phyloP scores from a whole-genome alignment of 2,113 vertebrate genomes.

The Ahaetulla prasina region DNA sequence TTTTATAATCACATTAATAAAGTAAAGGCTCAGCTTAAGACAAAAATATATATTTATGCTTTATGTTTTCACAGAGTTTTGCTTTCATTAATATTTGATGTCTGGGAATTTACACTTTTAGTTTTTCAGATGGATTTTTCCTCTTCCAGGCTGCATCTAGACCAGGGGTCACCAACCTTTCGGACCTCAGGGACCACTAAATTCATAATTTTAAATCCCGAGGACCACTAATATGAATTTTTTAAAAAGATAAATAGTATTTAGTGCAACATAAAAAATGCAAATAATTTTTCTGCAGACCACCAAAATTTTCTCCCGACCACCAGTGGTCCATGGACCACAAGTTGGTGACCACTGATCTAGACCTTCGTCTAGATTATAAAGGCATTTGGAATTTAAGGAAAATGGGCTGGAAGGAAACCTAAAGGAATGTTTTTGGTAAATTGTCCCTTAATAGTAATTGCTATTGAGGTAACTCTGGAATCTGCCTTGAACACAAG shows the following conservation, averaged over 20 bases:
- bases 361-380: background rate
- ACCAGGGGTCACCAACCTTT: background rate
- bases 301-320: no score
- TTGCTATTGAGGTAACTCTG: background rate
- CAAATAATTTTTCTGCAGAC: no score
- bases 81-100: background rate
- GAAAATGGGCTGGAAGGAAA: background rate
- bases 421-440: background rate
- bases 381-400: background rate
- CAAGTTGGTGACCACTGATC: no score
- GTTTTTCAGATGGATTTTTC: background rate
- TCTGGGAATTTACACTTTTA: background rate
- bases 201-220: no score
- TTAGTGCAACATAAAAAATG: no score
- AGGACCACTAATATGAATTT: no score
- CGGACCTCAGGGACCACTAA: no score
- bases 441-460: background rate
- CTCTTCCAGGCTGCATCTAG: background rate
- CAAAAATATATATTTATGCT: background rate
- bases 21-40: background rate
- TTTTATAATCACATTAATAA: background rate
- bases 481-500: background rate
- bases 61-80: no score
- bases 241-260: no score
- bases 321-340: no score